A percentile compares a stretch with the other conserved stretches of the same genome.
These are phyloP conservation scores for Hyperopisus bebe DNA, from an alignment of 2,113 vertebrate species.

Conservation along the genomic window DNA sequence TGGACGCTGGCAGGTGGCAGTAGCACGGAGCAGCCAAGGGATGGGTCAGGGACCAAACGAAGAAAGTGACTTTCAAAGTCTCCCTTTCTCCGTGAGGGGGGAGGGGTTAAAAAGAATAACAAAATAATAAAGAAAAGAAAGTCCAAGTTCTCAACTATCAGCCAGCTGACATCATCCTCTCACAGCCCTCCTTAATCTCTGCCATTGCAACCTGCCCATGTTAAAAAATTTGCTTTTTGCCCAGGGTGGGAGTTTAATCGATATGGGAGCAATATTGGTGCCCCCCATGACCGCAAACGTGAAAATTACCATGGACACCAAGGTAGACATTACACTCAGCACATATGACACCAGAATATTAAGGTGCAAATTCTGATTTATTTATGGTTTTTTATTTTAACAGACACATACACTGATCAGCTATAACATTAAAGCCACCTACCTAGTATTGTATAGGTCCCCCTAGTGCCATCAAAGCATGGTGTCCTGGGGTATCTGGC, in stretches of 20 bases:
- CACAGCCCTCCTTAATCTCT: background rate
- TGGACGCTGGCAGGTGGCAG: conserved; percentile 56
- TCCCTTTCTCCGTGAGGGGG: conserved; percentile 31
- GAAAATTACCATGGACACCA: background rate
- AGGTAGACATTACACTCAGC: background rate
- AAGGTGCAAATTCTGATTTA: background rate
- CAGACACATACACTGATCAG: background rate
- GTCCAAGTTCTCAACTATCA: background rate
- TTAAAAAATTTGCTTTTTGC: background rate
- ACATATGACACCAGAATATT: background rate
- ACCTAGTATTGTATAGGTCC: background rate
- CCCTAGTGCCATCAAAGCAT: background rate
- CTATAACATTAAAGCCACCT: background rate
- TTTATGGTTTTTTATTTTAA: background rate
- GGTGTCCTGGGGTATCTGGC: background rate
- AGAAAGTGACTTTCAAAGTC: conserved; percentile 82
- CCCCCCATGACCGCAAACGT: background rate
- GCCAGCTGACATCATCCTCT: background rate
- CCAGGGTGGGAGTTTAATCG: background rate
- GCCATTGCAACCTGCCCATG: background rate
- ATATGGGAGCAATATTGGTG: background rate
- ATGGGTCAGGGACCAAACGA: conserved; percentile 70
- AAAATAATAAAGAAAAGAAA: background rate
- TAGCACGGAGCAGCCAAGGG: conserved; percentile 80
- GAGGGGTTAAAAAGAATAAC: background rate